Evolutionary conservation across 1,140 invertebrate genomes (phyloP).

Genomic region (Apis laboriosa): DNA sequence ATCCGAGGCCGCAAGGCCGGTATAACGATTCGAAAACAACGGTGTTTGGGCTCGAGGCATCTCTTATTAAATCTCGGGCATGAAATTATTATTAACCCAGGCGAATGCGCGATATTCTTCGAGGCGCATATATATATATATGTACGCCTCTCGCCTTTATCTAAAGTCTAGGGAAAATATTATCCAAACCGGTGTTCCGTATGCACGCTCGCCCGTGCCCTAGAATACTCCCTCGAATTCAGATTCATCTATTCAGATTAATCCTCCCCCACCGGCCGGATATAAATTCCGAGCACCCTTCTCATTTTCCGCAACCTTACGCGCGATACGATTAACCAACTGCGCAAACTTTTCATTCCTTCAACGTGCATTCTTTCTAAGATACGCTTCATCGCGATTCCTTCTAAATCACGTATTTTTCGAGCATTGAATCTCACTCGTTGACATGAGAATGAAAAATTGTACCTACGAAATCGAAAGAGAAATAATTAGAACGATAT

Average conservation of each 20-base stretch:
- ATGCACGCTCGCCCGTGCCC: background rate
- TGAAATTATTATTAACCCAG: slow-evolving; percentile 59
- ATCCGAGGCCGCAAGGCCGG: no score
- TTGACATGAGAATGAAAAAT: no score
- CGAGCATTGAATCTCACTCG: no score
- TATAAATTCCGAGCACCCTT: slow-evolving; percentile 13
- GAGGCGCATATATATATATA: background rate
- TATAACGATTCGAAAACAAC: slow-evolving; percentile 46
- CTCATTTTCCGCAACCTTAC: slow-evolving; percentile 22
- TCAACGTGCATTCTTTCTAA: background rate
- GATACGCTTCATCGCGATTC: background rate
- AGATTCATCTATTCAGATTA: slow-evolving; percentile 47
- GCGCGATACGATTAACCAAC: background rate
- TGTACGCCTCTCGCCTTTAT: background rate
- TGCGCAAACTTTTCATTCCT: background rate
- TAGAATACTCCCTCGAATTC: slow-evolving; percentile 36
- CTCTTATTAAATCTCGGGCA: slow-evolving; percentile 65
- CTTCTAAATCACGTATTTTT: no score
- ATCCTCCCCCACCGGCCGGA: background rate
- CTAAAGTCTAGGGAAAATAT: slow-evolving; percentile 39
- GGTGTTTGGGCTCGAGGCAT: slow-evolving; percentile 50
- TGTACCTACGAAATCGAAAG: no score
- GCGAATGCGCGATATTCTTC: slow-evolving; percentile 8
- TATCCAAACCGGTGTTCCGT: slow-evolving; percentile 7
- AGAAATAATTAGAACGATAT: no score